Conservation (phyloP, 2,113 vertebrate species). For the Chamaea fasciata region DNA sequence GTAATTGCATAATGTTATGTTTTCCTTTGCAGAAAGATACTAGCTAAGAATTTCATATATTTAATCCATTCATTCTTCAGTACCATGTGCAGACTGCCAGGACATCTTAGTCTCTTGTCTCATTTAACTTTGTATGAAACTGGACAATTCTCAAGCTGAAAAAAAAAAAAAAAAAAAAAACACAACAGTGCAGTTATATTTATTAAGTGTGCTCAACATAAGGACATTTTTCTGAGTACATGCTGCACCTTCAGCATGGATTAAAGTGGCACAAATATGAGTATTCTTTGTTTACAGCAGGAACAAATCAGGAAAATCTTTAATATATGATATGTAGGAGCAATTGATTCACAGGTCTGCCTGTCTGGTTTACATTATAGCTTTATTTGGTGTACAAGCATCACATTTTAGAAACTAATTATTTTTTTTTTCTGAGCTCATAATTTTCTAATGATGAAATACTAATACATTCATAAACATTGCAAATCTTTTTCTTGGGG, state of each 20-base stretch:
- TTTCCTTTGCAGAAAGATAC: not conserved
- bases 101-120: not conserved
- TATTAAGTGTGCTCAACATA: not conserved
- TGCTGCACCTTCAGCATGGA: not conserved
- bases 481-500: not conserved
- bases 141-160: not conserved
- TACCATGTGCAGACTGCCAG: not conserved
- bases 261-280: not conserved
- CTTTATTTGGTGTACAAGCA: not conserved
- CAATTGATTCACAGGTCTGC: not conserved
- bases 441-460: not conserved
- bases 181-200: not conserved
- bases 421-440: not conserved
- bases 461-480: not conserved
- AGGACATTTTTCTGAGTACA: not conserved
- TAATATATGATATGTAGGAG: not conserved
- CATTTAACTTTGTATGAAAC: not conserved
- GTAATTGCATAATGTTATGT: conserved; percentile 7
- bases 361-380: not conserved
- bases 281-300: not conserved
- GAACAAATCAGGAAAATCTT: not conserved
- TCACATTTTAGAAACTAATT: not conserved
- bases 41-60: not conserved
- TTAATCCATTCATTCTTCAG: not conserved
- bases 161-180: not conserved